Conservation (phyloP, 1,140 invertebrate species). For the Conopomorpha cramerella region DNA sequence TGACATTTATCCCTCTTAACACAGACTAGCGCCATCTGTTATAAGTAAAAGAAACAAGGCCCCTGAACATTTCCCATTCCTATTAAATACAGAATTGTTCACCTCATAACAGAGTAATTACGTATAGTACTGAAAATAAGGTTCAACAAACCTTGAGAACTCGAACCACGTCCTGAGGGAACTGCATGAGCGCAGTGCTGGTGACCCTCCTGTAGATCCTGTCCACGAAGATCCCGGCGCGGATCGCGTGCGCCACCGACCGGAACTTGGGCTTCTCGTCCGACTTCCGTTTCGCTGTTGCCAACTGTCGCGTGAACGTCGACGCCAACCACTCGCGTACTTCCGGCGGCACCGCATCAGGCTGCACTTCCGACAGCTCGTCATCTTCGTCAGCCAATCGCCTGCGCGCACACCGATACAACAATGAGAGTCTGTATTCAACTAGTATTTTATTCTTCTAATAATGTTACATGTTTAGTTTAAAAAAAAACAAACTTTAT, state of each 20-base stretch:
- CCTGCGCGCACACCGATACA: slow-evolving; percentile 62
- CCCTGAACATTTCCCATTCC: too few species aligned
- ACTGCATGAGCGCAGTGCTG: slow-evolving; percentile 84
- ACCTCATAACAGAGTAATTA: slow-evolving; percentile 7
- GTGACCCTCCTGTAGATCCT: slow-evolving; percentile 90
- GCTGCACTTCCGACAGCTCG: slow-evolving; percentile 93
- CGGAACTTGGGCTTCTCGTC: slow-evolving; percentile 88
- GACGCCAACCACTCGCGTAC: slow-evolving; percentile 96
- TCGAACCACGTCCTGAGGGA: slow-evolving; percentile 85
- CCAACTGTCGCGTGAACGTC: slow-evolving; percentile 93
- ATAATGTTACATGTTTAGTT: too few species aligned
- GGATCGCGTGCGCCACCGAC: slow-evolving; percentile 95
- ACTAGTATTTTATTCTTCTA: too few species aligned
- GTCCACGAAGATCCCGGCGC: slow-evolving; percentile 97
- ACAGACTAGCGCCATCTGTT: too few species aligned
- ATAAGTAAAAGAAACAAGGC: too few species aligned
- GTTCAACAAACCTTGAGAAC: slow-evolving; percentile 84
- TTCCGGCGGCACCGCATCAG: slow-evolving; percentile 92
- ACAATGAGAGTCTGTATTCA: too few species aligned
- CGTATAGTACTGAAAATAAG: slow-evolving; percentile 4
- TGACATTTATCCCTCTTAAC: too few species aligned
- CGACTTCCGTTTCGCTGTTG: slow-evolving; percentile 71
- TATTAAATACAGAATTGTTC: too few species aligned
- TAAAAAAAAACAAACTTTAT: too few species aligned
- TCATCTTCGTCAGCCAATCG: slow-evolving; percentile 87